These are phyloP conservation scores for Autographa pulchrina DNA, from an alignment of 2,888 invertebrate genomes.

Conservation along the genomic window DNA sequence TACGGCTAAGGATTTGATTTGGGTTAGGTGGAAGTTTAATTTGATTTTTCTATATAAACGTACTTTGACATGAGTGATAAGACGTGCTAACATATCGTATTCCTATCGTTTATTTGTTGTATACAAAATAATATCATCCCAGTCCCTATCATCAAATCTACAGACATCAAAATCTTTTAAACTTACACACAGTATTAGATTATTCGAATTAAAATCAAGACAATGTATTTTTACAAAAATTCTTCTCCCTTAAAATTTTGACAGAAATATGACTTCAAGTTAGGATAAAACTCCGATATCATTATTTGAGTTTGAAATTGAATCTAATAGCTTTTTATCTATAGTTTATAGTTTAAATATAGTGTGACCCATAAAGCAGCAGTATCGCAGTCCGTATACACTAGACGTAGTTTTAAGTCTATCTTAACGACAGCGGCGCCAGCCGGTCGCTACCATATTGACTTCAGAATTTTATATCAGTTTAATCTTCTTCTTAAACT, in stretches of 20 bases:
- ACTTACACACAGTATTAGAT: too few species aligned
- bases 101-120: too few species aligned
- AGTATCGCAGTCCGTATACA: slow-evolving; percentile 5
- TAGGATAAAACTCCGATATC: too few species aligned
- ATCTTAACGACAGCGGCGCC: slow-evolving; percentile 4
- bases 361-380: neutral
- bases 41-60: neutral
- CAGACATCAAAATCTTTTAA: too few species aligned
- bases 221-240: too few species aligned
- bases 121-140: too few species aligned
- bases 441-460: neutral
- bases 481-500: neutral
- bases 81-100: neutral
- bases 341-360: neutral
- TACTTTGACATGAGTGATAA: neutral
- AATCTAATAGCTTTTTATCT: neutral
- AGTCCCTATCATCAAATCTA: too few species aligned
- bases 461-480: slow-evolving; percentile 4
- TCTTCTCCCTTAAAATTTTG: too few species aligned
- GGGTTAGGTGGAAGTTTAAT: slow-evolving; percentile 1
- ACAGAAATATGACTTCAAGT: too few species aligned
- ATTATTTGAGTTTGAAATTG: neutral
- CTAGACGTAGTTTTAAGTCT: slow-evolving; percentile 1
- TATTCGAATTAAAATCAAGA: too few species aligned
- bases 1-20: neutral